These are phyloP conservation scores for Zoanthus solanderi DNA, from an alignment of 92 coral and sea anemone species.

Conservation along the genomic window DNA sequence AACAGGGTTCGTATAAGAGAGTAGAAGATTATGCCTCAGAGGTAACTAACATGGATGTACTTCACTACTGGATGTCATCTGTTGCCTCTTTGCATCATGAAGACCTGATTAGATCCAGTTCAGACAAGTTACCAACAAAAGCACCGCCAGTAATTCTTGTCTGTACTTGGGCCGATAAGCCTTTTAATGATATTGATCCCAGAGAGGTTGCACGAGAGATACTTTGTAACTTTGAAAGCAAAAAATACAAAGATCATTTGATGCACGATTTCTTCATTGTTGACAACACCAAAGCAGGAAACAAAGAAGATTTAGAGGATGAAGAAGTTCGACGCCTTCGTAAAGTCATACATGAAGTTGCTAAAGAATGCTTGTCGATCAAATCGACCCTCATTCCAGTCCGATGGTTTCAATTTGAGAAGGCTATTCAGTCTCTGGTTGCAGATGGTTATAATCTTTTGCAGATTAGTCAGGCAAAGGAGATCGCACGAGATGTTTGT, in stretches of 20 bases:
- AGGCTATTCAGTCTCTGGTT: slow-evolving; percentile 40
- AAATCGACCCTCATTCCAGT: slow-evolving; percentile 54
- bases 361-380: slow-evolving; percentile 36
- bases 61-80: slow-evolving; percentile 34
- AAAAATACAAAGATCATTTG: slow-evolving; percentile 32
- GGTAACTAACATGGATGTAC: slow-evolving; percentile 31
- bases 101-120: neutral
- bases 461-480: slow-evolving; percentile 33
- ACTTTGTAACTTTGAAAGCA: slow-evolving; percentile 3
- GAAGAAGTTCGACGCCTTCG: slow-evolving; percentile 56
- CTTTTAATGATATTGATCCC: slow-evolving; percentile 28
- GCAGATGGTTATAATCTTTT: slow-evolving; percentile 47
- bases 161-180: slow-evolving; percentile 70
- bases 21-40: slow-evolving; percentile 30
- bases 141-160: slow-evolving; percentile 61
- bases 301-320: slow-evolving; percentile 18
- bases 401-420: slow-evolving; percentile 64
- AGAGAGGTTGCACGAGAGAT: slow-evolving; percentile 42
- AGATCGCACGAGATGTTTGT: slow-evolving; percentile 53
- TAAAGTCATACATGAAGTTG: slow-evolving; percentile 32
- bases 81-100: slow-evolving; percentile 27
- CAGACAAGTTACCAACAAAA: slow-evolving; percentile 7
- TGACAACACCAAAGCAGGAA: slow-evolving; percentile 61
- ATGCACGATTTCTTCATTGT: slow-evolving; percentile 52
- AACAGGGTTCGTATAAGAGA: slow-evolving; percentile 29